Percentiles rank a stretch among this genome's conserved stretches.
phyloP scores from a whole-genome alignment of 1,140 invertebrate genomes.

The roundworm (Caenorhabditis elegans) region WBcel235 BX284606.5:12336001-12336500 shows the following conservation, averaged over 20 bases:
- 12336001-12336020: no score
- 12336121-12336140: background rate
- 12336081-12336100: no score
- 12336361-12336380: background rate
- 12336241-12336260: background rate
- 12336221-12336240: background rate
- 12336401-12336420: no score
- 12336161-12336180: background rate
- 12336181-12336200: background rate
- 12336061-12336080: no score
- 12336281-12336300: background rate
- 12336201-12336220: background rate
- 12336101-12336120: background rate
- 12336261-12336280: background rate
- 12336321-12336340: background rate
- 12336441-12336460: no score
- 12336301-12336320: background rate
- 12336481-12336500: background rate
- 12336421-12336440: no score
- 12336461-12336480: no score
- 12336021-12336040: no score
- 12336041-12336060: no score
- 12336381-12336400: background rate
- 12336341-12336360: background rate
- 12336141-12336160: background rate